Conservation (phyloP, 30 jellyfish, hydroid and myxozoan species). For the Turritopsis dohrnii region DNA sequence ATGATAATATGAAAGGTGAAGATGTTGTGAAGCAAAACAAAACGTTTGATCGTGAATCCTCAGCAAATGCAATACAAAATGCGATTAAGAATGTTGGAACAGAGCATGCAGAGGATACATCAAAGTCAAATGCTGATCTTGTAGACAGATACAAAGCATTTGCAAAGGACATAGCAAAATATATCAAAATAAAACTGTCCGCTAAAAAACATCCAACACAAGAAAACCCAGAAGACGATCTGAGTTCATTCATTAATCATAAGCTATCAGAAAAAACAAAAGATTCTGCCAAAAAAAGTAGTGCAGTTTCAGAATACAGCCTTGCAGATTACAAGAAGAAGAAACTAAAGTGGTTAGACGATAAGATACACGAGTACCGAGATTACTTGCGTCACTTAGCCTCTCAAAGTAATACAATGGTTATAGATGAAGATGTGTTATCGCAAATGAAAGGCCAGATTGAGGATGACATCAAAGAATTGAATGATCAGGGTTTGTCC, state of each 20-base stretch:
- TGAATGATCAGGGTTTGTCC: background rate
- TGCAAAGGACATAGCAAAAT: background rate
- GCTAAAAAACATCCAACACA: background rate
- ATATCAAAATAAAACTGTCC: background rate
- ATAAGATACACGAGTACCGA: background rate
- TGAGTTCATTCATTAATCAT: background rate
- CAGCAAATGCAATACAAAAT: background rate
- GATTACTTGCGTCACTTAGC: conserved; percentile 7
- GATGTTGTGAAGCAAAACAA: background rate
- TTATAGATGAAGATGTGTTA: background rate
- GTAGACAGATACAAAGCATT: background rate
- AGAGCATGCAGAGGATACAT: background rate
- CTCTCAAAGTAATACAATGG: background rate
- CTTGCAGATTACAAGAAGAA: background rate
- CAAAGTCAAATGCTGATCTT: background rate
- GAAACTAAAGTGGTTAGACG: conserved; percentile 1
- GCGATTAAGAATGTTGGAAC: background rate
- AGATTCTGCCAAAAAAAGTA: conserved; percentile 1
- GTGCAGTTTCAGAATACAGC: background rate
- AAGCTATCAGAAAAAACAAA: background rate
- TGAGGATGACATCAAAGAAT: background rate
- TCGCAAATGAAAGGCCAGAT: background rate
- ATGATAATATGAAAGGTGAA: background rate
- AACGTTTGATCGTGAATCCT: background rate
- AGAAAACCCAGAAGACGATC: background rate